phyloP scores from a whole-genome alignment of 2,797 vertebrate genomes.

The Poecilia wingei region DNA sequence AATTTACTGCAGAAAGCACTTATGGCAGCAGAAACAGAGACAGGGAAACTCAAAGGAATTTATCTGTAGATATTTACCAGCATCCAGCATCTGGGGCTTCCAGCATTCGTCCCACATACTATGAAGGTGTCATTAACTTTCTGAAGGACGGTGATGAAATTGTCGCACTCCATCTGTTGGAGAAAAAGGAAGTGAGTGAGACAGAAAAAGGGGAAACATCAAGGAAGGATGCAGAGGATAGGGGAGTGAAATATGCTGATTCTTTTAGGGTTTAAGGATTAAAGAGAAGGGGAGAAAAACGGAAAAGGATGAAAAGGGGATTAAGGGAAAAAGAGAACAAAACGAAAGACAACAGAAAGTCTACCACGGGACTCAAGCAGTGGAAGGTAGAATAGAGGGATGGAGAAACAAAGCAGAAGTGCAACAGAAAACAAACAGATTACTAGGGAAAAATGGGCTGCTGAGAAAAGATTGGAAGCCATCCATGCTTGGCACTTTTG shows the following conservation, averaged over 20 bases:
- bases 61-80: conserved; percentile 75
- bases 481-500: conserved; percentile 43
- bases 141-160: conserved; percentile 86
- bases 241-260: conserved; percentile 3
- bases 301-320: conserved; percentile 20
- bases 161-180: conserved; percentile 82
- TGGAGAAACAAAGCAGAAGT: conserved; percentile 31
- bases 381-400: conserved; percentile 28
- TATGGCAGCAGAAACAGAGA: conserved; percentile 5
- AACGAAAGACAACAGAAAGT: conserved; percentile 10
- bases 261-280: conserved; percentile 31
- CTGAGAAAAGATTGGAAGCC: conserved; percentile 41
- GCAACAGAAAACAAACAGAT: conserved; percentile 28
- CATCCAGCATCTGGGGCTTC: conserved; percentile 84
- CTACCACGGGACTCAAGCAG: conserved; percentile 20
- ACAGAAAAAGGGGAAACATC: conserved; percentile 18
- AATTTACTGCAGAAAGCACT: conserved; percentile 8
- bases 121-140: conserved; percentile 82
- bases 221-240: conserved; percentile 26
- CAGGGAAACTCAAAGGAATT: background rate
- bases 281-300: conserved; percentile 5
- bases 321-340: conserved; percentile 17
- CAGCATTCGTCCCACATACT: conserved; percentile 84
- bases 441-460: conserved; percentile 15
- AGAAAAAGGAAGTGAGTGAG: conserved; percentile 28